Percentiles rank a stretch among this genome's conserved stretches.
Conservation (phyloP, 2,113 vertebrate species). For the Cheilinus undulatus region DNA sequence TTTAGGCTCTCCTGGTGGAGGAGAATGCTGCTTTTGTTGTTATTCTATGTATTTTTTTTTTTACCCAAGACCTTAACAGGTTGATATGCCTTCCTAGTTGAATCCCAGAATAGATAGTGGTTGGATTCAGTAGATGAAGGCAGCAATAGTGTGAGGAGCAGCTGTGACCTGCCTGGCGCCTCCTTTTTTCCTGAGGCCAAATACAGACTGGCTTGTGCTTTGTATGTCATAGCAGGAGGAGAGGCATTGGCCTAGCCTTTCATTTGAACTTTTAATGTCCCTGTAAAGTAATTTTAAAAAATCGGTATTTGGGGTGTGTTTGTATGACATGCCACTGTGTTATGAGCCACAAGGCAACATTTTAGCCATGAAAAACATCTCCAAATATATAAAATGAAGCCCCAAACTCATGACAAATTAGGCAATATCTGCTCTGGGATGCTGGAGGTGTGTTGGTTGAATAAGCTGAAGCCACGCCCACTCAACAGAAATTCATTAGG, state of each 20-base stretch:
- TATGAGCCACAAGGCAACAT: too few relatives aligned
- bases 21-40: constrained; percentile 19
- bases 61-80: constrained; percentile 34
- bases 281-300: too few relatives aligned
- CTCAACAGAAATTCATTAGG: too few relatives aligned
- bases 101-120: constrained; percentile 48
- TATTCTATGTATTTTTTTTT: constrained; percentile 26
- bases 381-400: too few relatives aligned
- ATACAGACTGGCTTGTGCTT: constrained; percentile 36
- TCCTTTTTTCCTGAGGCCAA: constrained; percentile 43
- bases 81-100: constrained; percentile 11
- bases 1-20: not conserved
- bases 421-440: too few relatives aligned
- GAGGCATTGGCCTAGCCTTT: too few relatives aligned
- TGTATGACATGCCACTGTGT: too few relatives aligned
- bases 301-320: not conserved
- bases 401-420: too few relatives aligned
- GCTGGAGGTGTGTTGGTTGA: too few relatives aligned
- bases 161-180: constrained; percentile 50
- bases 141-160: constrained; percentile 59
- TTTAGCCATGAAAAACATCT: too few relatives aligned
- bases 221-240: constrained; percentile 29
- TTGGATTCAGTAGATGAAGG: constrained; percentile 30
- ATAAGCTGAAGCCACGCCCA: too few relatives aligned
- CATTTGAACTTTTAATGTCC: too few relatives aligned